Evolutionary conservation across 2,113 vertebrate genomes (phyloP), one percentile per base, ranked within the genome.

Genomic region (Nettapus auritus): DNA sequence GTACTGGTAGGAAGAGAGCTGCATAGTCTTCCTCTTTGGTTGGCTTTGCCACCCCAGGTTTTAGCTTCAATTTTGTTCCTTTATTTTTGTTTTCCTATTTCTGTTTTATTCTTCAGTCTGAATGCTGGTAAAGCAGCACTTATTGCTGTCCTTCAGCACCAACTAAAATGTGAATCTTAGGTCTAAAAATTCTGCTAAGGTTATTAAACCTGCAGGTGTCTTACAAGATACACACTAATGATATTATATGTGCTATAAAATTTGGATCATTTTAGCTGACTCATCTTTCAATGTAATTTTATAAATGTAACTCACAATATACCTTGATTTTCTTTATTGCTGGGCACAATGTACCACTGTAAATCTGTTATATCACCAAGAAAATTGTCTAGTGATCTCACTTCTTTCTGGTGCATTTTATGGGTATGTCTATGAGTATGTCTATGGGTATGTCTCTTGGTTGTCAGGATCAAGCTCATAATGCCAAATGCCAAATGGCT

Each of bases 271-370:
- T 91, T 48, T 44, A 62, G 21, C 21, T 42, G 34, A 74, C 5
- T 74, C 6, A 62, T 48, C 15, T 74, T 44, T 9, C 8, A 87
- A 62, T 33, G 46, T 9, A 82, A 67, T 64, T 85, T 79, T 44
- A 23, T 22, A 69, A 53, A 21, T 25, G 15, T 33, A 84, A 53
- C 31, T 62, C 26, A 63, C 15, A 57, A 18, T 36, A 82, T 40
- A 23, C 5, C 60, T 48, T 53, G 7, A 69, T 62, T 63, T 79
- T 82, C 31, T 50, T 82, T 75, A 82, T 38, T 26, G 50, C 17
- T 82, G 46, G 15, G 70, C 20, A 63, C 52, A 53, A 34, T 0
- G 0, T 50, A 55, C 18, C 6, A 19, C 0, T 44, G 31, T 29
- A 78, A 28, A 75, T 70, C 23, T 50, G 23, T 17, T 77, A 26